These are phyloP conservation scores for Plectropomus leopardus DNA, from an alignment of 2,113 vertebrate genomes.

Conservation along the genomic window DNA sequence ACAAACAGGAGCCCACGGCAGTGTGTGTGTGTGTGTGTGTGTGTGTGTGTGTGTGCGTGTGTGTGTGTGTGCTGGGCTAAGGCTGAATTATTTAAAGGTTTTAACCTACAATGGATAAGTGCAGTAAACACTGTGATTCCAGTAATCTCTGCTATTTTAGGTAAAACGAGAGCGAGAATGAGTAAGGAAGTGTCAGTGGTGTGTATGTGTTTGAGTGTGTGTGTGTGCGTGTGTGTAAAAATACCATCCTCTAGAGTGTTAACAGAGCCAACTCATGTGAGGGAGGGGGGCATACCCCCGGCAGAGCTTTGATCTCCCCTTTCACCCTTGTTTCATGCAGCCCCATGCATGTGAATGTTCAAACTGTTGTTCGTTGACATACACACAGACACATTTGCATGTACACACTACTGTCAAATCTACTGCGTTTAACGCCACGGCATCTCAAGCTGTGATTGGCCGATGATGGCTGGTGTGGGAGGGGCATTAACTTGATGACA, in stretches of 20 bases:
- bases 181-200: slow-evolving; percentile 32
- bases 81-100: slow-evolving; percentile 83
- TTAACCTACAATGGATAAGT: slow-evolving; percentile 73
- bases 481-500: slow-evolving; percentile 50
- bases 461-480: slow-evolving; percentile 22
- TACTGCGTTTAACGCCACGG: neutral
- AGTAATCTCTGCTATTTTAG: slow-evolving; percentile 77
- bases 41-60: slow-evolving; percentile 17
- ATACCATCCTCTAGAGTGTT: slow-evolving; percentile 39
- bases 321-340: slow-evolving; percentile 27
- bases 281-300: slow-evolving; percentile 2
- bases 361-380: slow-evolving; percentile 7
- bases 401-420: slow-evolving; percentile 26
- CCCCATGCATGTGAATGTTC: slow-evolving; percentile 22
- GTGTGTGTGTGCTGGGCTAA: slow-evolving; percentile 17
- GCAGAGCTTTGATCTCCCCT: slow-evolving; percentile 54
- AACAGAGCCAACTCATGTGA: slow-evolving; percentile 35
- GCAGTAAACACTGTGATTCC: slow-evolving; percentile 70
- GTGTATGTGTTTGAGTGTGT: slow-evolving; percentile 19
- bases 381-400: slow-evolving; percentile 8
- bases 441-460: slow-evolving; percentile 30
- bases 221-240: slow-evolving; percentile 36
- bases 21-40: slow-evolving; percentile 20
- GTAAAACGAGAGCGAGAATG: slow-evolving; percentile 52
- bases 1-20: slow-evolving; percentile 69